Percentiles rank a stretch among this genome's conserved stretches.
Conservation (phyloP, 2,797 vertebrate species). For the Mus caroli region DNA sequence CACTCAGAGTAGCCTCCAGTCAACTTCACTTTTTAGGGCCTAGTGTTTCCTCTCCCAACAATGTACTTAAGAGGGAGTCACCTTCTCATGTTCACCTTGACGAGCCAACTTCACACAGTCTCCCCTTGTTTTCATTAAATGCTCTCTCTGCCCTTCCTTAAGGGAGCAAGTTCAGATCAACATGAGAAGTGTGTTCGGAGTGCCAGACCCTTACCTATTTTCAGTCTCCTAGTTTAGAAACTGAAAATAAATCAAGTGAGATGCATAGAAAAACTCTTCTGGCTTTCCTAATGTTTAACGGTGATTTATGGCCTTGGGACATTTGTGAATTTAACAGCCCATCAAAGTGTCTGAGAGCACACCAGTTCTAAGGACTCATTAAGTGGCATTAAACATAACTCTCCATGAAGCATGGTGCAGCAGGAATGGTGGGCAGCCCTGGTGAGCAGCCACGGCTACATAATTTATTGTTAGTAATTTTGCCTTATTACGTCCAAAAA, state of each 20-base stretch:
- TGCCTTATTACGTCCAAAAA: conserved; percentile 86
- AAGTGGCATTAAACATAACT: conserved; percentile 86
- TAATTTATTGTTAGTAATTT: conserved; percentile 87
- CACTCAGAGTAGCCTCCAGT: background rate
- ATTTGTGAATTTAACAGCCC: conserved; percentile 88
- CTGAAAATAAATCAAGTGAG: conserved; percentile 65
- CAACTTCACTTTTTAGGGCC: background rate
- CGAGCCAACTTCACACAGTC: background rate
- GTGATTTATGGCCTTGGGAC: conserved; percentile 85
- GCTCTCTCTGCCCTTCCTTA: conserved; percentile 9
- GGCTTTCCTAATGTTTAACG: conserved; percentile 80
- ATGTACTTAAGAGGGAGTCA: background rate
- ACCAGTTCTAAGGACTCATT: conserved; percentile 84
- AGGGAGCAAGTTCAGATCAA: conserved; percentile 45
- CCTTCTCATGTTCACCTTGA: background rate
- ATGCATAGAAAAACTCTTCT: conserved; percentile 62
- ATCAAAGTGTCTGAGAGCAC: conserved; percentile 86
- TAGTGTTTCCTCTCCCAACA: background rate
- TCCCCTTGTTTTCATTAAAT: background rate
- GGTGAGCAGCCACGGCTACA: conserved; percentile 71
- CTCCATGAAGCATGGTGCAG: conserved; percentile 81
- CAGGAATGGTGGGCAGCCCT: conserved; percentile 76
- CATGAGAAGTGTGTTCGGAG: conserved; percentile 32
- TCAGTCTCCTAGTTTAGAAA: conserved; percentile 2
- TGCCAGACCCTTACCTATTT: conserved; percentile 22